Evolutionary conservation across 2,797 vertebrate species (phyloP).

Genomic region (Tenualosa thibaudeaui): DNA sequence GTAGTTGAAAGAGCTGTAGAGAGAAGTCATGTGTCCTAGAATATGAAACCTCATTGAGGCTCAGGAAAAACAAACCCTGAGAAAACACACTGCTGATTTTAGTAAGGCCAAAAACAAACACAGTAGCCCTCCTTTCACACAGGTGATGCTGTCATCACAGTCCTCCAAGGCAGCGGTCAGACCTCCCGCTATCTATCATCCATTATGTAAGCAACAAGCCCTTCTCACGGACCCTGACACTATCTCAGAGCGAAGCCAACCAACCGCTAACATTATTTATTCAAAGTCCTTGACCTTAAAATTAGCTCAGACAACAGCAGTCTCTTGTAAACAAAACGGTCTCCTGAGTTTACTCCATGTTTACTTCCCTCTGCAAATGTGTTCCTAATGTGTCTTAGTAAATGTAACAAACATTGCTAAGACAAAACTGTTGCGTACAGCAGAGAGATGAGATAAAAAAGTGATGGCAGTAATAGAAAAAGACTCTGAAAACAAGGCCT

Average conservation of each 20-base stretch:
- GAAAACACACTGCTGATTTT: not conserved
- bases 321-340: not conserved
- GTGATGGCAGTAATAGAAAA: not conserved
- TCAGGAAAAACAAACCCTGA: not conserved
- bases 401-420: not conserved
- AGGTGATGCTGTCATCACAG: not conserved
- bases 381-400: not conserved
- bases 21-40: not conserved
- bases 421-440: not conserved
- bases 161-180: not conserved
- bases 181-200: not conserved
- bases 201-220: not conserved
- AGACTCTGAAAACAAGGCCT: not conserved
- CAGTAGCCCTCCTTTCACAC: not conserved
- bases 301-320: not conserved
- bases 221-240: not conserved
- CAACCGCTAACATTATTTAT: not conserved
- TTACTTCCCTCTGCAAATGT: not conserved
- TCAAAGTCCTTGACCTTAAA: not conserved
- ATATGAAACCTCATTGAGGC: not conserved
- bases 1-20: not conserved
- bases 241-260: not conserved
- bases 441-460: not conserved
- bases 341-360: not conserved
- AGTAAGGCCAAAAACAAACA: not conserved